Base-by-base conservation (phyloP, 2,888 invertebrate genomes). In the Chaetoderma sp. region DNA sequence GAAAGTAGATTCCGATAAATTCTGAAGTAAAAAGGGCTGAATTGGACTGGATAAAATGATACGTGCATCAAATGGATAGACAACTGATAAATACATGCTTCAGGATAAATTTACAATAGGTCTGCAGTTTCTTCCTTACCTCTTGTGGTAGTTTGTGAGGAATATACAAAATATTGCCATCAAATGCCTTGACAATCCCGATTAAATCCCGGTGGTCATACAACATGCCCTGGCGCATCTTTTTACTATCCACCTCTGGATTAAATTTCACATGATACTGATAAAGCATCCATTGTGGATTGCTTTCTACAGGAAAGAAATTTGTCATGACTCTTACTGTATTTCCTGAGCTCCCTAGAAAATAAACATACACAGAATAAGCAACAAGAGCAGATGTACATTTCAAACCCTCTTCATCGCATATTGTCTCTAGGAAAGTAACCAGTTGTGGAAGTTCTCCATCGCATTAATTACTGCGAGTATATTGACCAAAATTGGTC, bases 181-280 rank as follows among this genome's bases (percentile, higher is more conserved):
- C 86, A 74, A 86, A 86, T 1, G 80, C 81, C 16, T 71, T 69
- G 0, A 76, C 77, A 27, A 62, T 63, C 0, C 84, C 83, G 25
- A 83, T 56, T 18, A 79, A 49, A 10, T 78, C 70, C 25, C 76
- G 71, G 65, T 83, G 81, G 4, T 70, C 57, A 28, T 71, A 74
- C 8, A 86, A 68, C n/a, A 86, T 63, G 1, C 72, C 78, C 58
- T 73, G 73, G 13, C 81, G 72, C 68, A 84, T 62, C 18, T 69
- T 77, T 30, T 74, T 78, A 47, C 71, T 77, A 13, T 83, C 85
- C 4, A 84, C 67, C 10, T 73, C 73, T 16, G 86, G 86, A 10
- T 72, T 74, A 69, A 80, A 86, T 55, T 75, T 78, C n/a, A 86
- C 82, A 65, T 81, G 80, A 60, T 86, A 86, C 65, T 85, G 85